Evolutionary conservation across 1,140 invertebrate genomes (phyloP), one percentile per base, ranked within the genome.

Genomic region (Heliconius nattereri): DNA sequence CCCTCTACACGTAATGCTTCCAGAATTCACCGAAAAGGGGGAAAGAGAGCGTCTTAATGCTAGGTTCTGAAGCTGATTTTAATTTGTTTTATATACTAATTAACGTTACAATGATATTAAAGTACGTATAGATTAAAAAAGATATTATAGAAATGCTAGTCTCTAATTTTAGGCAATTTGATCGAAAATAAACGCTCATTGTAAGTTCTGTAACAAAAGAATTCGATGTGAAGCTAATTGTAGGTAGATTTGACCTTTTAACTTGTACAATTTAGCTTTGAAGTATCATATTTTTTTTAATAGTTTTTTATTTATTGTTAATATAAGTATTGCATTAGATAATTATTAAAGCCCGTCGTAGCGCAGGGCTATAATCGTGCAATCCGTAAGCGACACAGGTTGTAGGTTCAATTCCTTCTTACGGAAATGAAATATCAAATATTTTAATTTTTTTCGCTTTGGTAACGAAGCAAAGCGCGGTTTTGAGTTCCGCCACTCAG

Each of bases 111-210:
- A 52, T 20, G 20, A n/a, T 57, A 54, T n/a, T 54, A 37, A 20
- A 5, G 70, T 71, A 71, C 2, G 66, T 71, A 37, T 37, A 13
- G 20, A 66, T 29, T 11, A 26, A 29, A 23, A 29, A 3, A 66
- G 13, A 66, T 29, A 66, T 66, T 60, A 54, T 73, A 40, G 32
- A 79, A 72, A 23, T 71, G 49, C 78, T 71, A 45, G 73, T 40
- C 78, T 60, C 77, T 80, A 78, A 74, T 78, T 32, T 71, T 76
- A 75, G 82, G 78, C 78, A 84, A 78, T 85, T 83, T 80, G 78
- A 78, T 78, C 87, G 85, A 80, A 85, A 88, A 87, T 71, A 77
- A 79, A 76, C 37, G 80, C 7, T 45, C 60, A 87, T 89, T 89
- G 86, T 89, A 66, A 84, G 57, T 32, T 66, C 13, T 60, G 80